Evolutionary conservation across 2,113 vertebrate genomes (phyloP).

Genomic region (Muntiacus muntjak): DNA sequence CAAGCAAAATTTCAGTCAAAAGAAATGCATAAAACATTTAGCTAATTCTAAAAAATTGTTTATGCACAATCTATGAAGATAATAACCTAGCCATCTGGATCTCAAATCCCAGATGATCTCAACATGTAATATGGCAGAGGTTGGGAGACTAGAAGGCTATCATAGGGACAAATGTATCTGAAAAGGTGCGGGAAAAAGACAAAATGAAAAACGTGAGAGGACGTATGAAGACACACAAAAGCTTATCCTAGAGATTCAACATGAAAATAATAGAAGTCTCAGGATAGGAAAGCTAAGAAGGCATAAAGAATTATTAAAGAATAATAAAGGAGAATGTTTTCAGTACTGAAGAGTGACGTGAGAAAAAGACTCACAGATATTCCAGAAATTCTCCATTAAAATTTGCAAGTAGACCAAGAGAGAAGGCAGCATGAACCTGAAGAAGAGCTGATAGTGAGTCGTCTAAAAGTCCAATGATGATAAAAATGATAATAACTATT

Average conservation of each 20-base stretch:
- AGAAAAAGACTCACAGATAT: neutral
- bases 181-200: neutral
- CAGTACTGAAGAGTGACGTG: neutral
- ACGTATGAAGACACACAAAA: neutral
- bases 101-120: neutral
- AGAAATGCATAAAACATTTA: neutral
- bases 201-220: neutral
- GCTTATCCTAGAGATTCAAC: neutral
- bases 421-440: neutral
- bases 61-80: neutral
- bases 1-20: neutral
- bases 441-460: neutral
- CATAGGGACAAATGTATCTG: neutral
- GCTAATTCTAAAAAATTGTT: neutral
- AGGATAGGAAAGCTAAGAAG: neutral
- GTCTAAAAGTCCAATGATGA: neutral
- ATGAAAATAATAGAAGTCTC: neutral
- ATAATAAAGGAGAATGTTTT: neutral
- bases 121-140: neutral
- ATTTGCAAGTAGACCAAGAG: neutral
- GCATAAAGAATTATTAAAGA: neutral
- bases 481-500: neutral
- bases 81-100: neutral
- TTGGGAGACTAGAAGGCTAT: neutral
- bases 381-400: neutral